Conservation (phyloP, 2,797 vertebrate genomes). For the Pelobates cultripes region DNA sequence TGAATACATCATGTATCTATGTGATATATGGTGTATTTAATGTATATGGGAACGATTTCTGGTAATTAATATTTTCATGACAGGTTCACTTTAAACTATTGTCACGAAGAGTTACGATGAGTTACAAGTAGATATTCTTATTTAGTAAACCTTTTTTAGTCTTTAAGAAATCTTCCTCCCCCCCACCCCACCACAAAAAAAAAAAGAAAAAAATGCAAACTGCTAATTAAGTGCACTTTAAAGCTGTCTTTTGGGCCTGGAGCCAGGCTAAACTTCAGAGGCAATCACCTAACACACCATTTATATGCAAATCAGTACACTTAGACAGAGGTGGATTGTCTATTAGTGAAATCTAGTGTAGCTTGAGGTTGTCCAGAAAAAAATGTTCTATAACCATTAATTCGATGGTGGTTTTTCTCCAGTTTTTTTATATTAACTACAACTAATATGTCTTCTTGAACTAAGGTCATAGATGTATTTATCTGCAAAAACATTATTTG, state of each 20-base stretch:
- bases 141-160: too few species aligned
- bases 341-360: background rate
- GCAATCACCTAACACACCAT: conserved; percentile 25
- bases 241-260: conserved; percentile 1
- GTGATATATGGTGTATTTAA: too few species aligned
- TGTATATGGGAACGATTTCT: too few species aligned
- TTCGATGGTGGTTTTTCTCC: background rate
- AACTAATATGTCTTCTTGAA: background rate
- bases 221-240: conserved; percentile 14
- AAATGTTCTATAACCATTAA: too few species aligned
- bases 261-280: background rate
- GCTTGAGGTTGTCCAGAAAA: background rate
- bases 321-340: background rate
- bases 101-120: too few species aligned
- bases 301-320: conserved; percentile 31
- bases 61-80: too few species aligned
- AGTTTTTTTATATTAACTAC: background rate
- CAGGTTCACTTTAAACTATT: too few species aligned
- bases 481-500: background rate
- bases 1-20: too few species aligned
- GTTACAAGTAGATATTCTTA: too few species aligned
- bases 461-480: background rate
- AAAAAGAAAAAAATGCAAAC: background rate
- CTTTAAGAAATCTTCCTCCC: too few species aligned
- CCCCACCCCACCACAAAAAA: too few species aligned